Evolutionary conservation across 2,113 vertebrate species (phyloP).

Genomic region (Fukomys damarensis): DNA sequence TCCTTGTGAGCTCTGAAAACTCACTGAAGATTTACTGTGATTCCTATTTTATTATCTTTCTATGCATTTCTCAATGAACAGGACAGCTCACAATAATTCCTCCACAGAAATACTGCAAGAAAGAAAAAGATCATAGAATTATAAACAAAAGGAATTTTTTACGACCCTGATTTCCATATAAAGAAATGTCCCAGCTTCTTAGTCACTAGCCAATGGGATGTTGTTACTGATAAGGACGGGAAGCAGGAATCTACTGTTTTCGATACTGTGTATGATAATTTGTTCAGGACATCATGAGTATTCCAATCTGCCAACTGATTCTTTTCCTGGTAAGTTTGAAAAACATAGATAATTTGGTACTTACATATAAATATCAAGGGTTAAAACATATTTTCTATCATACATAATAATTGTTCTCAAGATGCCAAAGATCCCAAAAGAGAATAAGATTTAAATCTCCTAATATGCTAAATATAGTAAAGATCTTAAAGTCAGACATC

Average conservation of each 20-base stretch:
- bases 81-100: not conserved
- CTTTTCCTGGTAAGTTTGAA: slow-evolving; percentile 88
- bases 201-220: slow-evolving; percentile 89
- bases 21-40: not conserved
- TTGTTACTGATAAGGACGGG: slow-evolving; percentile 86
- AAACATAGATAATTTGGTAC: not conserved
- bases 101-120: not conserved
- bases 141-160: slow-evolving; percentile 37
- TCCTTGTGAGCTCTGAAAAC: not conserved
- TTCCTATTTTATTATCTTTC: not conserved
- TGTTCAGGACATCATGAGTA: slow-evolving; percentile 90
- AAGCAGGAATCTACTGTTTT: slow-evolving; percentile 86
- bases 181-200: slow-evolving; percentile 87
- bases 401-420: slow-evolving; percentile 5
- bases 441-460: not conserved
- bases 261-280: slow-evolving; percentile 91
- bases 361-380: not conserved
- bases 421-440: not conserved
- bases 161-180: slow-evolving; percentile 89
- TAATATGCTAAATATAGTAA: not conserved
- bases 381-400: not conserved
- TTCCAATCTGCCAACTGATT: slow-evolving; percentile 85
- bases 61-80: not conserved
- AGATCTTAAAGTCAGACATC: not conserved
- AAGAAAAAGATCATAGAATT: not conserved